Conservation (phyloP, 2,113 vertebrate species). For the Mobula hypostoma region DNA sequence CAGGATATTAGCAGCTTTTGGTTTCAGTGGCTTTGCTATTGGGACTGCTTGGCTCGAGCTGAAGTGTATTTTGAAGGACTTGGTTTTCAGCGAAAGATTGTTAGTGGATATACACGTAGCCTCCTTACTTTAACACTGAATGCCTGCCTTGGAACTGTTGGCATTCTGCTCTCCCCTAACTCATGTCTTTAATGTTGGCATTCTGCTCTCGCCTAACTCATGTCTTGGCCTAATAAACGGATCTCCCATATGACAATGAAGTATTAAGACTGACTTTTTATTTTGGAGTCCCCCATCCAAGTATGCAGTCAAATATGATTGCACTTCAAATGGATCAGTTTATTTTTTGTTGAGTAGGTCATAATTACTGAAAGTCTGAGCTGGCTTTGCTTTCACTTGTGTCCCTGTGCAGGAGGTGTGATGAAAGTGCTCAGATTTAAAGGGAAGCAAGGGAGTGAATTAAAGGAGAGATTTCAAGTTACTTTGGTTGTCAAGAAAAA, state of each 20-base stretch:
- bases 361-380: neutral
- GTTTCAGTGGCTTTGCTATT: constrained; percentile 12
- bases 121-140: neutral
- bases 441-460: neutral
- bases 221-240: neutral
- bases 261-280: neutral
- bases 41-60: constrained; percentile 19
- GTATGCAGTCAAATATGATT: neutral
- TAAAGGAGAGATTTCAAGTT: neutral
- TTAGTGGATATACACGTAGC: constrained; percentile 15
- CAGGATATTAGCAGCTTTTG: constrained; percentile 31
- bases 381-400: neutral
- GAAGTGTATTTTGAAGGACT: constrained; percentile 18
- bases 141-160: neutral
- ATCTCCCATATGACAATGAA: neutral
- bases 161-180: neutral
- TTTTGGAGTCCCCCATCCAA: neutral
- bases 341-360: neutral
- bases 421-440: neutral
- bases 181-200: no score
- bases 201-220: neutral
- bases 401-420: neutral
- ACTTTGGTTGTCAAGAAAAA: neutral
- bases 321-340: neutral
- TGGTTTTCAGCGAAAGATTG: constrained; percentile 4